Evolutionary conservation across 2,888 invertebrate species (phyloP), one percentile per base, ranked within the genome.

Genomic region (Drosophila picticornis): DNA sequence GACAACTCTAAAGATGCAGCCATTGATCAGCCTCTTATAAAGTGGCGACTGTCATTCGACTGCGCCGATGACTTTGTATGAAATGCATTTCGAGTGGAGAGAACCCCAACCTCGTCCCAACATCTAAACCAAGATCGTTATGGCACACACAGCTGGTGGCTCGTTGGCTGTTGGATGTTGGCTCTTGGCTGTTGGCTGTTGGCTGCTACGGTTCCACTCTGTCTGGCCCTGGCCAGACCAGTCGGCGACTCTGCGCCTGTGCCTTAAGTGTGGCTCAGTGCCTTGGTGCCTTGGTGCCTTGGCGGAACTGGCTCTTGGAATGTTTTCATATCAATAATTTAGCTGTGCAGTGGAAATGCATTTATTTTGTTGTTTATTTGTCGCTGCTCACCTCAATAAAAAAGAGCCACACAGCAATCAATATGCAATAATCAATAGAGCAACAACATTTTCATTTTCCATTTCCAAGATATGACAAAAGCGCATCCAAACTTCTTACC

Each of bases 401-500:
- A 86, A 90, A 83, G 88, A 83, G 88, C 80, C 63, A 72, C 82
- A 76, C 78, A 78, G 83, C 85, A 90, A 86, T 86, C 85, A 86
- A 86, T 86, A 90, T 86, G 87, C 90, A 90, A 86, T 86, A 86
- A 86, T 86, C 85, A 85, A 85, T 85, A 90, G 90, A 85, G 88
- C 86, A 84, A 83, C 86, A 83, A 86, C 85, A 86, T 86, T 90
- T 88, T 75, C 90, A 83, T 86, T 88, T 83, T 75, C 88, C 59
- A 64, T 76, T 80, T 58, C 71, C 77, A 58, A 85, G 73, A 59
- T 66, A 74, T 90, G 85, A 84, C 85, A 90, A 87, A 90, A 89
- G 88, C 90, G 88, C 90, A 87, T 87, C 82, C 75, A 87, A 82
- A 90, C 80, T 90, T 90, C 84, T 90, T 87, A 75, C 83, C 76